Conservation (phyloP, 1,140 invertebrate species). For the Argopecten irradians region DNA sequence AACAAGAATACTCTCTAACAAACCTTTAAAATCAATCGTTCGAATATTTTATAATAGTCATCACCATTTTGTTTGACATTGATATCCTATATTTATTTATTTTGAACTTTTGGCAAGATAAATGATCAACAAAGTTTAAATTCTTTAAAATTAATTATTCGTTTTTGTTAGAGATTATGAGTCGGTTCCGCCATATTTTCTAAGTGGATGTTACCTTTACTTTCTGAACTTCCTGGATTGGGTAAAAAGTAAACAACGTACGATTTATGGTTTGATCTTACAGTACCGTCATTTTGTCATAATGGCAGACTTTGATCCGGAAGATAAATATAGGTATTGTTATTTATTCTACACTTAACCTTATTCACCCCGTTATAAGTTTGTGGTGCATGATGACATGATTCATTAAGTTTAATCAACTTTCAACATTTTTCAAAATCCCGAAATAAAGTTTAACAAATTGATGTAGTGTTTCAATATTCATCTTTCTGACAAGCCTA, state of each 20-base stretch:
- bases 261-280: constrained; percentile 13
- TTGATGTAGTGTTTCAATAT: no score
- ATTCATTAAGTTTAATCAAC: constrained; percentile 16
- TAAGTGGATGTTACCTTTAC: constrained; percentile 40
- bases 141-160: background rate
- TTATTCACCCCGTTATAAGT: background rate
- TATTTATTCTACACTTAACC: background rate
- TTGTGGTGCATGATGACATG: background rate
- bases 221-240: constrained; percentile 51
- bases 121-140: background rate
- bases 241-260: constrained; percentile 18
- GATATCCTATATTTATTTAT: background rate
- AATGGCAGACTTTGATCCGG: constrained; percentile 62
- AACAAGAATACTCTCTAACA: constrained; percentile 38
- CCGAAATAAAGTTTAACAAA: no score
- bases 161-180: constrained; percentile 11
- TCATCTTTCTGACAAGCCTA: no score
- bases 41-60: background rate
- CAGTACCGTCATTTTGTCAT: constrained; percentile 25
- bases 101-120: no score
- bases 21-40: background rate
- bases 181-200: constrained; percentile 55
- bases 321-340: constrained; percentile 61
- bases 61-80: background rate
- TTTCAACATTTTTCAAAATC: background rate